These are phyloP conservation scores for Andrena fulva DNA, from an alignment of 2,888 invertebrate species.

Conservation along the genomic window DNA sequence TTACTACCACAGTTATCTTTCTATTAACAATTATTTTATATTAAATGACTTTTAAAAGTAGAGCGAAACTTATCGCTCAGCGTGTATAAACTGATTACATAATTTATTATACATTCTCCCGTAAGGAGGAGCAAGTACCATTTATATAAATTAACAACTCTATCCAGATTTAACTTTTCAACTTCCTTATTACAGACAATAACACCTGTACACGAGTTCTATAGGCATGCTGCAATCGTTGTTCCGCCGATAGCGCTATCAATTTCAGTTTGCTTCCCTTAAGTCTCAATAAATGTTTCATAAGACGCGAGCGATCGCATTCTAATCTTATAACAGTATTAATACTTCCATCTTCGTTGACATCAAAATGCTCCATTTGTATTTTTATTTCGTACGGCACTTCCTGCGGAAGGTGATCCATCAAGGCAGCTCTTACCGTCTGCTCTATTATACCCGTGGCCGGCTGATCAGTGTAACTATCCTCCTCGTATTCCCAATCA, in stretches of 20 bases:
- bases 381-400: slow-evolving; percentile 92
- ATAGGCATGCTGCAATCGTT: slow-evolving; percentile 76
- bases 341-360: slow-evolving; percentile 86
- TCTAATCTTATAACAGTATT: slow-evolving; percentile 87
- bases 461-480: slow-evolving; percentile 90
- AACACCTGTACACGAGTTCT: slow-evolving; percentile 74
- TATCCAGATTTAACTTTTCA: background rate
- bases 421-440: slow-evolving; percentile 92
- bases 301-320: slow-evolving; percentile 88
- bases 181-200: slow-evolving; percentile 44
- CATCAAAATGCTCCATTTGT: slow-evolving; percentile 89
- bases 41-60: no score
- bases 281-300: slow-evolving; percentile 89
- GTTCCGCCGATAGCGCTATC: slow-evolving; percentile 85
- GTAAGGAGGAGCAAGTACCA: no score
- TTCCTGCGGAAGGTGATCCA: slow-evolving; percentile 94
- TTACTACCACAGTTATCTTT: no score
- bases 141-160: background rate
- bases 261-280: slow-evolving; percentile 89
- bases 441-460: slow-evolving; percentile 89
- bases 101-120: no score
- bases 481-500: slow-evolving; percentile 89
- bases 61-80: no score
- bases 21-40: no score
- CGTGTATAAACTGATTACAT: no score